Evolutionary conservation across 1,140 invertebrate genomes (phyloP), one percentile per base, ranked within the genome.

Genomic region (Lucilia cuprina): DNA sequence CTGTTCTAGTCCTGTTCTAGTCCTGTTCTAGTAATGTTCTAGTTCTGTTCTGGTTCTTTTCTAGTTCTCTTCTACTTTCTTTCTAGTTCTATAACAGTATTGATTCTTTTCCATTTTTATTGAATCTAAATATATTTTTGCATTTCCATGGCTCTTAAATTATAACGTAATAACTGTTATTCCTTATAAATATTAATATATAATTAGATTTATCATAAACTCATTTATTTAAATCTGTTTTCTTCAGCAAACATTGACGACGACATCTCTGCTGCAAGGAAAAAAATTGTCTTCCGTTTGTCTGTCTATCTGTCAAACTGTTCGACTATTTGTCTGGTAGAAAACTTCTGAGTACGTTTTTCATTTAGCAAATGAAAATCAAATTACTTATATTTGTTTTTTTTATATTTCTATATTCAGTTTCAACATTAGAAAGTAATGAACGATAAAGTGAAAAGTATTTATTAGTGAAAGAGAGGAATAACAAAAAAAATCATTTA

Each of bases 171-270:
- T 10, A 41, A n/a, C n/a, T n/a, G n/a, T 41, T 41, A 49, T 55
- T 55, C 17, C 4, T 14, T 2, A 55, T 55, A 55, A 55, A 55
- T 55, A n/a, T 55, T 55, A 55, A 55, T 55, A 55, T 41, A 5
- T 60, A 60, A 70, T 70, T 70, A 12, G 7, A 70, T 70, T 70
- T 70, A 70, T 70, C 21, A 70, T 70, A 70, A 21, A 21, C 65
- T 21, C n/a, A 70, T 70, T 70, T 70, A 70, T 70, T 70, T 70
- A 70, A 70, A 70, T 70, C 65, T 70, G 65, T 70, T 70, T 21
- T 21, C 19, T 12, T n/a, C 7, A 14, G 2, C n/a, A 60, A 70
- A 70, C 19, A 70, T 21, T 70, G 65, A 70, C 65, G 65, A 70
- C 65, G 65, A 70, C 65, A 70, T 70, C 65, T 70, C 65, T 10